Conservation (phyloP, 2,797 vertebrate species). For the Hypotaenidia philippensis region DNA sequence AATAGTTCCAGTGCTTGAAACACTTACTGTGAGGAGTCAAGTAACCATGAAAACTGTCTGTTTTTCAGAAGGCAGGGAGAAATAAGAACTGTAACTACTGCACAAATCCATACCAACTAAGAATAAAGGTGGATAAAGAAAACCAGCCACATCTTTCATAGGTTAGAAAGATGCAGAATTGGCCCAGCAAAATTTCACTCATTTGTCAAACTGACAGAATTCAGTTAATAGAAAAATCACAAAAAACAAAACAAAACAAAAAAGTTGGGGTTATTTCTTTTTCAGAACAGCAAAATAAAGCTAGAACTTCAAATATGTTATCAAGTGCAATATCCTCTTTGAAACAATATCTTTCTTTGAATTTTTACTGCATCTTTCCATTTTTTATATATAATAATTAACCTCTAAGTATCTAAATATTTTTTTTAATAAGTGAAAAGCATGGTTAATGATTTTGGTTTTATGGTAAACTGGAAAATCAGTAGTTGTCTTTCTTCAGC, state of each 20-base stretch:
- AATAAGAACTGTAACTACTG: neutral
- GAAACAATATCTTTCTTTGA: neutral
- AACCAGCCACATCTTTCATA: neutral
- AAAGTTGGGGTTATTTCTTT: neutral
- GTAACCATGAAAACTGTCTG: neutral
- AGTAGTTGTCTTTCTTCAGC: neutral
- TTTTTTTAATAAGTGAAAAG: neutral
- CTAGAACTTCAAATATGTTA: neutral
- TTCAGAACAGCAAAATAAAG: neutral
- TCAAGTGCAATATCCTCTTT: neutral
- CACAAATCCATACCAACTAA: neutral
- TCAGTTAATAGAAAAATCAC: neutral
- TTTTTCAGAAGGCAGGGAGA: neutral
- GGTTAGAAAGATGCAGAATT: neutral
- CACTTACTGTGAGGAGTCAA: neutral
- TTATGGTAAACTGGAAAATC: neutral
- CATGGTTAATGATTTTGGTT: fast-evolving
- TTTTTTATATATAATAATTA: neutral
- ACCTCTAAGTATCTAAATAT: neutral
- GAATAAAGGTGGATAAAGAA: neutral
- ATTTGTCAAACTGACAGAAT: neutral
- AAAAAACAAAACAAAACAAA: neutral
- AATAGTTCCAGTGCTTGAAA: neutral
- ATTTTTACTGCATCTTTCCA: neutral
- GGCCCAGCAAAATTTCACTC: neutral